phyloP scores from a whole-genome alignment of 2,113 vertebrate species.

The Athene noctua region DNA sequence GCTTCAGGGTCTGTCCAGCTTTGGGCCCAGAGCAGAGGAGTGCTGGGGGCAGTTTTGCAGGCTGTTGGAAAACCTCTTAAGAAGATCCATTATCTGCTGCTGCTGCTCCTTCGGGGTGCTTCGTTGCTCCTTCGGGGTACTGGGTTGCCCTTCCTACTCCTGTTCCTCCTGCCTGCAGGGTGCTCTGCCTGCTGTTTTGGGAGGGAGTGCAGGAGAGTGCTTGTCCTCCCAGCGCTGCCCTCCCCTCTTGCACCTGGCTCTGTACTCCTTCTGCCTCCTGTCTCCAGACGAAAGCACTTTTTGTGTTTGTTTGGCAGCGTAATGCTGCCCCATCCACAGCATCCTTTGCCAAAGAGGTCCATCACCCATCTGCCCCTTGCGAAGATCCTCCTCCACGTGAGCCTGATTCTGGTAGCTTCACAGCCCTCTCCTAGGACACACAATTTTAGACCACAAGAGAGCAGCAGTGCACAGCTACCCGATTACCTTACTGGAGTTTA shows the following conservation, averaged over 20 bases:
- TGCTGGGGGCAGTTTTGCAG: neutral
- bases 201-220: accelerated
- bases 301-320: neutral
- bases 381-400: neutral
- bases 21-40: accelerated
- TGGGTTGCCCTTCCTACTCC: neutral
- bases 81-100: neutral
- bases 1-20: neutral
- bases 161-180: accelerated
- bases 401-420: neutral
- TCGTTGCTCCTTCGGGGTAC: too few relatives aligned
- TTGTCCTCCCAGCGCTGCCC: neutral
- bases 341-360: neutral
- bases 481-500: neutral
- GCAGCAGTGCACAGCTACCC: constrained; percentile 6
- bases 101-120: neutral
- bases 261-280: neutral
- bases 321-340: neutral
- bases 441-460: neutral
- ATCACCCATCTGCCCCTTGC: too few relatives aligned
- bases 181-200: neutral
- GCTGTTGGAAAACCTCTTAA: neutral
- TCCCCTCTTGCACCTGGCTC: accelerated
- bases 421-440: neutral
- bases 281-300: neutral